phyloP scores from a whole-genome alignment of 2,113 vertebrate genomes.

The Cichladusa arquata region DNA sequence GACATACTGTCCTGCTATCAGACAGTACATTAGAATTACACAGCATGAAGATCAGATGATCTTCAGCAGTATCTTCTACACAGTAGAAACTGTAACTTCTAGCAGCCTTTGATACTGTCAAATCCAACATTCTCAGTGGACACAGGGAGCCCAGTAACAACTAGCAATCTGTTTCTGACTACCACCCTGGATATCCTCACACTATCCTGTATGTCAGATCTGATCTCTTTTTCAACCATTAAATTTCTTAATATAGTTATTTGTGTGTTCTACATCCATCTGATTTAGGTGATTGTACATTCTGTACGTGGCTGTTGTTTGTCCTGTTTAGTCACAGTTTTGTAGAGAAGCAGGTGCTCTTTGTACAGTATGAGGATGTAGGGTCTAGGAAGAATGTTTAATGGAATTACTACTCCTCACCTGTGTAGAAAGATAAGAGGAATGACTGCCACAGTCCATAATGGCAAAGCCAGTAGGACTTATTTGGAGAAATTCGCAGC shows the following conservation, averaged over 20 bases:
- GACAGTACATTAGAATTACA: background rate
- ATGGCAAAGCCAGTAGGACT: background rate
- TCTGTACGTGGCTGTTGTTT: rapidly evolving
- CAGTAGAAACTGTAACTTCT: background rate
- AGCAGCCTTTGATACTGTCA: background rate
- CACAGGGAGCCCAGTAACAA: background rate
- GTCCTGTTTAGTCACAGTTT: background rate
- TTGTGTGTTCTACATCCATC: background rate
- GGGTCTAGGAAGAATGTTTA: background rate
- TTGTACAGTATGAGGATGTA: rapidly evolving
- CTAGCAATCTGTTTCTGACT: background rate
- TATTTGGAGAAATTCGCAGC: background rate
- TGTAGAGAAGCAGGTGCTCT: background rate
- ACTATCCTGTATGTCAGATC: background rate
- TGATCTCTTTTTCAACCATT: background rate
- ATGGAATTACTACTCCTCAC: background rate
- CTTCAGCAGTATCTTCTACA: background rate
- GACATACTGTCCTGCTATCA: background rate
- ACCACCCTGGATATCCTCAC: background rate
- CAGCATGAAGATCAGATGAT: background rate
- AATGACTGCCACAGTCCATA: background rate
- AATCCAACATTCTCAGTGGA: background rate
- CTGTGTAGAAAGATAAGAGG: background rate
- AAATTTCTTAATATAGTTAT: background rate
- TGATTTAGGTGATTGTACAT: background rate